Base-by-base conservation (phyloP, 2,797 vertebrate genomes). In the Tapirus indicus region DNA sequence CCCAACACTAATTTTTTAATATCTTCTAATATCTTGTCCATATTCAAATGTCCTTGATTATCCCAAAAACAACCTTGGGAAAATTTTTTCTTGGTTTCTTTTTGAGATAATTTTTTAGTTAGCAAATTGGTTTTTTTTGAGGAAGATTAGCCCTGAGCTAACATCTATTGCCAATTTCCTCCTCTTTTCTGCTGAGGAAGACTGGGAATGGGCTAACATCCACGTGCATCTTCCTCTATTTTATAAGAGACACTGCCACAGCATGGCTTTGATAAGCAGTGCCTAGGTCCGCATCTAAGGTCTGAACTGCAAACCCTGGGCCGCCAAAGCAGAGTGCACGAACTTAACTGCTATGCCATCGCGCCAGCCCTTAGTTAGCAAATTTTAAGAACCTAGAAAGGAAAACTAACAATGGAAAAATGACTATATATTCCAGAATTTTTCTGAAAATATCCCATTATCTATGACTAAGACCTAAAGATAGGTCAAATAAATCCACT, bases 401-500 rank as follows among this genome's bases (percentile, higher is more conserved):
- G 7, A 83, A 97, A 85, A n/a, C 14, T 54, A 71, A 72, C 56
- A 74, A 35, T 38, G 25, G 7, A 69, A 79, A 27, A 79, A 72
- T 68, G 7, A 68, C 16, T 32, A 68, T 60, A 97, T 95, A 91
- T 84, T 0, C 86, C 27, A 94, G 91, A 47, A 86, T 11, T 23
- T 38, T 95, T 47, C 79, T 90, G 21, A 47, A 88, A 96, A 68
- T 32, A 74, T 62, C 41, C 66, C 74, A 77, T 32, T 84, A 82
- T 9, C 64, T 92, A 44, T 20, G 91, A 23, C 88, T 8, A 11
- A 25, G 92, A n/a, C 49, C 27, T 71, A 44, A 98, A 98, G 69
- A 92, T 23, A 97, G 47, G 17, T 1, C 35, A 94, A 87, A 97
- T 29, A 58, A 97, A 74, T 21, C 94, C 69, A 52, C 23, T 84